Percentiles rank a stretch among this genome's conserved stretches.
phyloP scores from a whole-genome alignment of 2,888 invertebrate genomes.

The Congeria kusceri region DNA sequence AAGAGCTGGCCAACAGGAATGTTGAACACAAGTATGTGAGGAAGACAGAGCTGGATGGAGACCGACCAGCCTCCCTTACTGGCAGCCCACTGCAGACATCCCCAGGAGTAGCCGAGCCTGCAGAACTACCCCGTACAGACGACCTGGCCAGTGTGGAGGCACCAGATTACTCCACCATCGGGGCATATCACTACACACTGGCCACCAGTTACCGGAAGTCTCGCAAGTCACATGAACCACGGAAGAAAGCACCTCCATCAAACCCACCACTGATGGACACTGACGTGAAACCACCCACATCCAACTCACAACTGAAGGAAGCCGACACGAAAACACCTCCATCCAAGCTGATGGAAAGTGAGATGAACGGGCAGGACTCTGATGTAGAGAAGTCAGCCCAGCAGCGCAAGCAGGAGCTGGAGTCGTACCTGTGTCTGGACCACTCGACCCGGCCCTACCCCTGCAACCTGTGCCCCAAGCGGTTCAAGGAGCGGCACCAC shows the following conservation, averaged over 20 bases:
- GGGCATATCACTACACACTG: too few relatives aligned
- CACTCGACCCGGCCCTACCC: slow-evolving; percentile 38
- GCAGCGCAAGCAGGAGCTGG: slow-evolving; percentile 26
- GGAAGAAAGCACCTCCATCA: background rate
- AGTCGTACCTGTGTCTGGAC: slow-evolving; percentile 32
- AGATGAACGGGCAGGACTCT: background rate
- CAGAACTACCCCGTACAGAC: too few relatives aligned
- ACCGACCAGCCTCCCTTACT: too few relatives aligned
- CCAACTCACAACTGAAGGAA: background rate
- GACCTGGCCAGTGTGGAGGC: too few relatives aligned
- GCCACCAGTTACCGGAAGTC: background rate
- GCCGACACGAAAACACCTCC: too few relatives aligned
- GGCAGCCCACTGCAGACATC: too few relatives aligned
- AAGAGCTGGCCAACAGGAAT: too few relatives aligned
- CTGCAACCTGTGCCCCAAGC: slow-evolving; percentile 46
- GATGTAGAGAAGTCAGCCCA: slow-evolving; percentile 21
- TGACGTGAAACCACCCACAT: background rate
- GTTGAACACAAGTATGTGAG: too few relatives aligned
- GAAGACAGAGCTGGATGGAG: too few relatives aligned
- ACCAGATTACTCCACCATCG: too few relatives aligned
- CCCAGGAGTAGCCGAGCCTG: too few relatives aligned
- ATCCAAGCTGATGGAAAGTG: background rate
- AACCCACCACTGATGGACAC: background rate
- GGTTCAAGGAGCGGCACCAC: slow-evolving; percentile 56
- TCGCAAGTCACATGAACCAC: background rate